Evolutionary conservation across 2,113 vertebrate species (phyloP).

Genomic region (Plectropomus leopardus): DNA sequence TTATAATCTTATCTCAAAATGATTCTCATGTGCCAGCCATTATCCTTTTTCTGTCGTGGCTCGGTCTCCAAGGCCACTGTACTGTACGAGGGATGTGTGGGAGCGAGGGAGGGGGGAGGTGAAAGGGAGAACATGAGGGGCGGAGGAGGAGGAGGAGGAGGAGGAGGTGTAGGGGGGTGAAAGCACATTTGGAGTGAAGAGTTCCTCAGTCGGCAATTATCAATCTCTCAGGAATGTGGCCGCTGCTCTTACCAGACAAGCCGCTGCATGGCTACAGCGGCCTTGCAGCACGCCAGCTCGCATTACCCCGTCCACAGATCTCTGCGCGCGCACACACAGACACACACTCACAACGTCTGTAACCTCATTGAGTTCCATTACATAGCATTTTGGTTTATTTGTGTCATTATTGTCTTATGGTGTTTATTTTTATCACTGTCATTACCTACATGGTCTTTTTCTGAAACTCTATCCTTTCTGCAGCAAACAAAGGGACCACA

Average conservation of each 20-base stretch:
- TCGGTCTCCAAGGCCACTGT: slow-evolving; percentile 45
- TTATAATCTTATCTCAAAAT: slow-evolving; percentile 71
- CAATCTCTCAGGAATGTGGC: slow-evolving; percentile 83
- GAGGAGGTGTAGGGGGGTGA: slow-evolving; percentile 24
- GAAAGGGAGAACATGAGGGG: slow-evolving; percentile 23
- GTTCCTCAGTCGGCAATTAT: slow-evolving; percentile 81
- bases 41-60: slow-evolving; percentile 55
- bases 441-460: slow-evolving; percentile 55
- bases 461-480: slow-evolving; percentile 52
- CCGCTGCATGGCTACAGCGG: slow-evolving; percentile 77
- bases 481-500: slow-evolving; percentile 64
- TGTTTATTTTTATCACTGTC: slow-evolving; percentile 62
- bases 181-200: slow-evolving; percentile 75
- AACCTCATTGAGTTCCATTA: slow-evolving; percentile 29
- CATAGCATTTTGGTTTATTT: slow-evolving; percentile 47
- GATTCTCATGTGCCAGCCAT: slow-evolving; percentile 69
- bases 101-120: background rate
- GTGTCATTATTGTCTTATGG: slow-evolving; percentile 39
- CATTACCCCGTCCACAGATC: slow-evolving; percentile 44
- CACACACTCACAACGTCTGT: background rate
- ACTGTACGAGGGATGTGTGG: slow-evolving; percentile 36
- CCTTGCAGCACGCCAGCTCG: slow-evolving; percentile 43
- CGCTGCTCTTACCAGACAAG: slow-evolving; percentile 76
- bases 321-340: slow-evolving; percentile 5
- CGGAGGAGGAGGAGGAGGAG: background rate